Base-by-base conservation (phyloP, 2,113 vertebrate genomes). In the Cyanoliseus patagonus region DNA sequence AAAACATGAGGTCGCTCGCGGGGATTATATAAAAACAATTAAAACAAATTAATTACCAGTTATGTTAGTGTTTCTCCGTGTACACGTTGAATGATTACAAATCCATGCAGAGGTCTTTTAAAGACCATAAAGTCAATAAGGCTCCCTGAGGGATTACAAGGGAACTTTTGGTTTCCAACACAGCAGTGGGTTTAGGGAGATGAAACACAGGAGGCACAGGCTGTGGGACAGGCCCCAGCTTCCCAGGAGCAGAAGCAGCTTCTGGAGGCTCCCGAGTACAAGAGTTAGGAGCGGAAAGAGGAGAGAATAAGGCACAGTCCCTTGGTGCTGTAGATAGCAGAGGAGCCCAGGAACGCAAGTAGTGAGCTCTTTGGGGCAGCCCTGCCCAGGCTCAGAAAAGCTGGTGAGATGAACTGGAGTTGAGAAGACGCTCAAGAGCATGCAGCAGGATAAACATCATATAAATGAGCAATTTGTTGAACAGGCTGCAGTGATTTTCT, bases 1-100 rank as follows among this genome's bases (percentile, higher is more conserved):
- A 97, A 98, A 98, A 96, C 97, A 97, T 55, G 88, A 97, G 97
- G 95, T 97, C 75, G 95, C 97, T 97, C 91, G 31, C 70, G 88
- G 96, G 97, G 97, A 97, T 97, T 96, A 95, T 95, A 96, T 96
- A 97, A 97, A 98, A 97, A 97, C 97, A 96, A 96, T 97, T 97
- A 98, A 97, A 98, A 95, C 97, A 97, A 97, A 98, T 97, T 97
- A 97, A 97, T 97, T 96, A 97, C 91, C 93, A 97, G 97, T 97
- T 97, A 96, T 80, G 94, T 96, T 94, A 96, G 96, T 73, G 78
- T 95, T 96, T 89, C 70, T 75, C 31, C 5, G 25, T 44, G 64
- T 95, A 97, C 92, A 82, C 33, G 49, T 72, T 80, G 77, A 74
- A 91, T 91, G 95, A 96, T 86, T 94, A 95, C 88, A 95, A 88